phyloP scores from a whole-genome alignment of 2,888 invertebrate genomes.

The Trimorus sp. region DNA sequence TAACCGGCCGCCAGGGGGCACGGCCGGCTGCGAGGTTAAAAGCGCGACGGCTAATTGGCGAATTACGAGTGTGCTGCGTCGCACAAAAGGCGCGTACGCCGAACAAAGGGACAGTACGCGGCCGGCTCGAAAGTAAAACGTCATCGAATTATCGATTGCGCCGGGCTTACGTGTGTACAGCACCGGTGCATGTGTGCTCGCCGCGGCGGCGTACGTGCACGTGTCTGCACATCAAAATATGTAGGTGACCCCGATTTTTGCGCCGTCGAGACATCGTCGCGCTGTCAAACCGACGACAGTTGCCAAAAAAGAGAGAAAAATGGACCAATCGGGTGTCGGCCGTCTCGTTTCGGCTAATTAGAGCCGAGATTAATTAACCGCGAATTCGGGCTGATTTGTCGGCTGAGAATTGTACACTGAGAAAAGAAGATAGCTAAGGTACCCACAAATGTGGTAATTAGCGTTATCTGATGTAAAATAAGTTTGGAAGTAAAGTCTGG shows the following conservation, averaged over 20 bases:
- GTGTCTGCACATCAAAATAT: conserved; percentile 26
- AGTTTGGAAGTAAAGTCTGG: no score
- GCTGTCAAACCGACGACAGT: background rate
- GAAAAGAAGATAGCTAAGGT: no score
- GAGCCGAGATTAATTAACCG: no score
- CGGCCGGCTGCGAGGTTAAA: conserved; percentile 32
- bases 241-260: conserved; percentile 51
- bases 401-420: no score
- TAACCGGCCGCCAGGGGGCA: background rate
- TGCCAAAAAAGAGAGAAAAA: no score
- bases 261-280: background rate
- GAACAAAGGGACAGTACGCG: conserved; percentile 37
- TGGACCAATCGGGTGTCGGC: no score
- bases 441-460: no score
- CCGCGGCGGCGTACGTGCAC: background rate
- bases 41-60: conserved; percentile 34
- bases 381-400: no score
- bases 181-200: background rate
- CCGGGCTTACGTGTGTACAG: conserved; percentile 11
- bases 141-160: conserved; percentile 62
- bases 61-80: conserved; percentile 21
- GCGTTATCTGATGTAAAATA: no score
- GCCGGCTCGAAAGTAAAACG: conserved; percentile 53
- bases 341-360: no score
- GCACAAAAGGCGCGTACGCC: conserved; percentile 37